A percentile compares a stretch with the other conserved stretches of the same genome.
phyloP scores from a whole-genome alignment of 2,113 vertebrate genomes.

The Malurus melanocephalus region DNA sequence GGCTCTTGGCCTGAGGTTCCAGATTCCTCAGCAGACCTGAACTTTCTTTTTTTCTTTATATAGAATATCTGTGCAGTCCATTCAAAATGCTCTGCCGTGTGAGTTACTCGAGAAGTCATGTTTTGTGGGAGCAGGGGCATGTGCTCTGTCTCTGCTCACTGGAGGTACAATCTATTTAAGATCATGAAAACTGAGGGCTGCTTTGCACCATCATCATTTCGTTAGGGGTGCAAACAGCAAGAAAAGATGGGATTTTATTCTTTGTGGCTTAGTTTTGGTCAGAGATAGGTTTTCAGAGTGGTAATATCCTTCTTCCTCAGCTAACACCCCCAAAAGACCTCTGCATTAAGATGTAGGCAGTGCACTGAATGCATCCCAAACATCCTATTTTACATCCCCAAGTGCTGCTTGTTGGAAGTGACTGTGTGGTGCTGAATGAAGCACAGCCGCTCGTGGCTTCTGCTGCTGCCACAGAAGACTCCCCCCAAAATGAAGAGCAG shows the following conservation, averaged over 20 bases:
- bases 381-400: background rate
- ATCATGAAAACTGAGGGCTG: background rate
- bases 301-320: background rate
- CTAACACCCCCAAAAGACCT: background rate
- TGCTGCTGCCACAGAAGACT: background rate
- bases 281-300: background rate
- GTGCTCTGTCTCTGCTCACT: background rate
- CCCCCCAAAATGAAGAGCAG: background rate
- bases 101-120: background rate
- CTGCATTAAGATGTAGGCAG: background rate
- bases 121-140: rapidly evolving
- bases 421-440: background rate
- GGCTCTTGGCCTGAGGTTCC: background rate
- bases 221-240: background rate
- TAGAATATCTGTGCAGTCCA: background rate
- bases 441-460: background rate
- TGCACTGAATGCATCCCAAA: rapidly evolving
- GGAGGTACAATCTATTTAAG: background rate
- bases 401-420: background rate
- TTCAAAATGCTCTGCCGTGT: background rate
- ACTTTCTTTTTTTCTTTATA: background rate
- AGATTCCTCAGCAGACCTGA: background rate
- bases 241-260: background rate
- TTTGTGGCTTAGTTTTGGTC: background rate
- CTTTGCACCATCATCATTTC: background rate